Conservation (phyloP, 2,888 invertebrate species). For the Amphipyra tragopoginis region DNA sequence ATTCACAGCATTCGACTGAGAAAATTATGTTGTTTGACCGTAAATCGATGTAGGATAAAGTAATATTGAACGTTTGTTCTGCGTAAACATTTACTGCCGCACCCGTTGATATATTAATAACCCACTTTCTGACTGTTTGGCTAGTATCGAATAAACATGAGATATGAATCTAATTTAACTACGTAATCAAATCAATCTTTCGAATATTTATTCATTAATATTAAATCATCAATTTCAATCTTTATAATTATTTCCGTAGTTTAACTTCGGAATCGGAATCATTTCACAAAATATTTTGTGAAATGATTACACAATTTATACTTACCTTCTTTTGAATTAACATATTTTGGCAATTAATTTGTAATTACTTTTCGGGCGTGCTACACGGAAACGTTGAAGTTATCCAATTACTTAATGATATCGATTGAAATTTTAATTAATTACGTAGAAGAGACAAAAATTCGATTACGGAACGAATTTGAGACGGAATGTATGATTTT, state of each 20-base stretch:
- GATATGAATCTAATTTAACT: slow-evolving; percentile 14
- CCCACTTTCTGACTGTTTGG: slow-evolving; percentile 12
- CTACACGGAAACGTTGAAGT: slow-evolving; percentile 44
- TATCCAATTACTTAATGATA: slow-evolving; percentile 32
- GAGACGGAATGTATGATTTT: too few species aligned
- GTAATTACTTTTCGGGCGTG: slow-evolving; percentile 41
- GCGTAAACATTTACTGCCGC: background rate
- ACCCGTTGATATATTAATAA: slow-evolving; percentile 20
- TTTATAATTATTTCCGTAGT: slow-evolving; percentile 32
- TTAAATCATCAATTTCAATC: slow-evolving; percentile 15
- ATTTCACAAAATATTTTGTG: slow-evolving; percentile 1
- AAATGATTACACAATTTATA: slow-evolving; percentile 35
- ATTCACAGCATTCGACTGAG: slow-evolving; percentile 26
- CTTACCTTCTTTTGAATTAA: slow-evolving; percentile 40
- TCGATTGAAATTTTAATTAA: slow-evolving; percentile 8
- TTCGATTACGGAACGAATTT: background rate
- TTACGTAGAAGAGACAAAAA: background rate
- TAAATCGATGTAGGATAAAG: slow-evolving; percentile 19
- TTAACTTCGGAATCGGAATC: slow-evolving; percentile 3
- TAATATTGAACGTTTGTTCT: slow-evolving; percentile 1
- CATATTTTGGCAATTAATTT: slow-evolving; percentile 44
- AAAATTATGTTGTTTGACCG: slow-evolving; percentile 41
- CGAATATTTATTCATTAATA: slow-evolving; percentile 22
- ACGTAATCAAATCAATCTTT: slow-evolving; percentile 40
- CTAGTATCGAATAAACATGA: slow-evolving; percentile 15